Conservation (phyloP, 2,113 vertebrate genomes). For the Petrocephalus microphthalmus region DNA sequence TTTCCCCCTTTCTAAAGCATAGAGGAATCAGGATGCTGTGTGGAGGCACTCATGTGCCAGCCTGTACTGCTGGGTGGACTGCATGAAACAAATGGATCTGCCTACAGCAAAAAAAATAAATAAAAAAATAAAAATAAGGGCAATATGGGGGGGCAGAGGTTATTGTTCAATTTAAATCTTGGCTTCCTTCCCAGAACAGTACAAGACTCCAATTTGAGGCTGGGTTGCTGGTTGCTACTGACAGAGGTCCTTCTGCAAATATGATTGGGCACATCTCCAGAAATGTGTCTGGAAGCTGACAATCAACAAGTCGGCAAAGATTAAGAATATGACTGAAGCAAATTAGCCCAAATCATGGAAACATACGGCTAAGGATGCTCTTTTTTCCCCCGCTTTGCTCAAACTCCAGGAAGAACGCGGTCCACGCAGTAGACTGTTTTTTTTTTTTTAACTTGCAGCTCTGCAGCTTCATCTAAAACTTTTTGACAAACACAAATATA, state of each 20-base stretch:
- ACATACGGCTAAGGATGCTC: constrained; percentile 73
- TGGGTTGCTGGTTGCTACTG: constrained; percentile 94
- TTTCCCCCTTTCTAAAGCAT: neutral
- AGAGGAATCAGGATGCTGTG: neutral
- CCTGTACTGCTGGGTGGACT: constrained; percentile 93
- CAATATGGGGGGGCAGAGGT: constrained; percentile 99
- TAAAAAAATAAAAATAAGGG: constrained; percentile 83
- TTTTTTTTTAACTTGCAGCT: neutral
- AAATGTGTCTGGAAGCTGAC: constrained; percentile 94
- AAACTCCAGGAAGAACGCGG: neutral
- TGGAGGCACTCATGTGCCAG: constrained; percentile 82
- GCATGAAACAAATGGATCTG: constrained; percentile 99
- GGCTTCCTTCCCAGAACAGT: constrained; percentile 93
- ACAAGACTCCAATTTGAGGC: constrained; percentile 99
- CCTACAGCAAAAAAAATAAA: constrained; percentile 85
- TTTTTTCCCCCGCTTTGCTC: constrained; percentile 39
- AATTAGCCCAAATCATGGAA: constrained; percentile 95
- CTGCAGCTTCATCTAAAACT: neutral
- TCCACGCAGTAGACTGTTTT: neutral
- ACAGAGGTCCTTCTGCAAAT: constrained; percentile 92
- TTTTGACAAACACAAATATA: neutral
- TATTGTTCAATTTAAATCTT: constrained; percentile 99
- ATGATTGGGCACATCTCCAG: constrained; percentile 85
- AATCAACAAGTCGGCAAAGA: constrained; percentile 98
- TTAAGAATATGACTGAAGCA: constrained; percentile 84